Evolutionary conservation across 2,888 invertebrate species (phyloP), one percentile per base, ranked within the genome.

Genomic region (Fragum whitleyi): DNA sequence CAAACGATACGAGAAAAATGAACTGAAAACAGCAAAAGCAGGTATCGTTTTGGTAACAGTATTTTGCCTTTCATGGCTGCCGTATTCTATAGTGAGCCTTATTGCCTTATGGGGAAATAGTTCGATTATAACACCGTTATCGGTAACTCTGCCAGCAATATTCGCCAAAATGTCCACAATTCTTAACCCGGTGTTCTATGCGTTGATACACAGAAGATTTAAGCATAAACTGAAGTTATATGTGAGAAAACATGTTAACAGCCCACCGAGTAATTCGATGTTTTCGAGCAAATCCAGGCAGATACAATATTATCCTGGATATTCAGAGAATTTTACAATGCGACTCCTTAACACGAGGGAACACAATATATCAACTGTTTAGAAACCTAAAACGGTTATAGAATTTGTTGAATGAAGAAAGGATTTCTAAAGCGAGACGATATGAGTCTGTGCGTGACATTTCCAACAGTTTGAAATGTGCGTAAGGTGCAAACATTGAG

Each of bases 111-210:
- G 67, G 32, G 80, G 80, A 29, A 59, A 80, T 55, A 68, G 69
- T 11, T 57, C 59, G 5, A 14, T 26, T 14, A 67, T 80, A 16
- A 76, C 72, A 1, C 80, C 76, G 11, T 19, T 68, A 16, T 32
- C 61, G 32, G 75, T 73, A 6, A 36, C 73, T 5, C 32, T 80
- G 23, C 75, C 80, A n/a, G 71, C 68, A 7, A 39, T 80, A 29
- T 80, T 80, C 51, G 80, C 80, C 16, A 80, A 80, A 42, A 6
- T 76, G 0, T 72, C 76, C 26, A 80, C 80, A 5, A 61, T 76
- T n/a, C 36, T 80, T 39, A 80, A 80, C 53, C 76, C 80, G 16
- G 55, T 80, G 16, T n/a, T 80, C 14, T 80, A 80, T 29, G 80
- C 80, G 2, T 53, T 80, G 21, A 21, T 80, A 32, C 57, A 76